Evolutionary conservation across 2,888 invertebrate species (phyloP).

Genomic region (Allygus modestus): DNA sequence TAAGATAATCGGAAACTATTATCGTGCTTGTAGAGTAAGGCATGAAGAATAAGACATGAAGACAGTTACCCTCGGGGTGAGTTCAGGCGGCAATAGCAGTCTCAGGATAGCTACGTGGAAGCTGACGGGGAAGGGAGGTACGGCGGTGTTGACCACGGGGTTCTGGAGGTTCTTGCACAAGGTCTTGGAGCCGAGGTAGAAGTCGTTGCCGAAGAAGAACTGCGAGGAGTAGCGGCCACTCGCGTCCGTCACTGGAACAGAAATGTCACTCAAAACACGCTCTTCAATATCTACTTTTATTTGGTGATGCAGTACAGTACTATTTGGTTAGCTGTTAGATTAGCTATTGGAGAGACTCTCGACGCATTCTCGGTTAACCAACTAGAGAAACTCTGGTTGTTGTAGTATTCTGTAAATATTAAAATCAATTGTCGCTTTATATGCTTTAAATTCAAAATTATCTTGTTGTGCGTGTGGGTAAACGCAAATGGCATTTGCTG

Average conservation of each 20-base stretch:
- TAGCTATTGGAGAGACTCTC: neutral
- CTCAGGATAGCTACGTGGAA: conserved; percentile 82
- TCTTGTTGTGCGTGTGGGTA: no score
- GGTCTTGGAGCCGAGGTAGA: conserved; percentile 87
- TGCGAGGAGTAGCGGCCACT: conserved; percentile 87
- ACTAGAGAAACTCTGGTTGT: no score
- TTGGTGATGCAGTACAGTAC: neutral
- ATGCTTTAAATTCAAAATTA: no score
- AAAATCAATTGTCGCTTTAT: no score
- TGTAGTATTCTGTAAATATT: no score
- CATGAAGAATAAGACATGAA: no score
- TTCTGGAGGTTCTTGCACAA: conserved; percentile 77
- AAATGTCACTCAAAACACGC: conserved; percentile 63
- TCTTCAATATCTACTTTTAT: no score
- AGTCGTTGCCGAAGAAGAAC: conserved; percentile 90
- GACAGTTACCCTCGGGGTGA: conserved; percentile 77
- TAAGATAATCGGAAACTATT: no score
- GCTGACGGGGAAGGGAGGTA: conserved; percentile 82
- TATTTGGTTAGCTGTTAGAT: neutral
- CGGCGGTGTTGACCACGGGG: conserved; percentile 71
- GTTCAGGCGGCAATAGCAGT: conserved; percentile 76
- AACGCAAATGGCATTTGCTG: no score
- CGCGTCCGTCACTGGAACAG: conserved; percentile 81
- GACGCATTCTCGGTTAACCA: no score
- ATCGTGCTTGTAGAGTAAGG: no score